A percentile compares a stretch with the other conserved stretches of the same genome.
These are phyloP conservation scores for Columba livia DNA, from an alignment of 2,113 vertebrate species.

Conservation along the genomic window DNA sequence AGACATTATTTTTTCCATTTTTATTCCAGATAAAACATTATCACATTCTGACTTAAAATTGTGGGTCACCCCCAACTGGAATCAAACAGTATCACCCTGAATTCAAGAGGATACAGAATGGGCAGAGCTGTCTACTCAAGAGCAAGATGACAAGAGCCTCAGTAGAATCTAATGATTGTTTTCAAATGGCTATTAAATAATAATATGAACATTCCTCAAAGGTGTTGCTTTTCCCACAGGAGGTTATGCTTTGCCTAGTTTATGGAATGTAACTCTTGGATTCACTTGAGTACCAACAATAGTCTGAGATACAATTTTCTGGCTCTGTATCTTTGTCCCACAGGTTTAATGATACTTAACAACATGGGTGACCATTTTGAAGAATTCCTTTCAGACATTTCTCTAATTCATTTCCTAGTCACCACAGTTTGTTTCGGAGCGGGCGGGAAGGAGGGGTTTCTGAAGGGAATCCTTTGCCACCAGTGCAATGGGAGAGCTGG, in stretches of 20 bases:
- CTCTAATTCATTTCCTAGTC: neutral
- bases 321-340: neutral
- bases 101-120: neutral
- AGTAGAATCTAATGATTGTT: neutral
- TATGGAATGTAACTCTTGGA: neutral
- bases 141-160: neutral
- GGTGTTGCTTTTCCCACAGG: neutral
- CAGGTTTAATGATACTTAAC: neutral
- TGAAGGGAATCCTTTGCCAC: neutral
- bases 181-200: neutral
- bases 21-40: neutral
- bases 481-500: neutral
- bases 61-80: neutral
- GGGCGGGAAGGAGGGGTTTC: neutral
- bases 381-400: neutral
- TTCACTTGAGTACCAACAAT: neutral
- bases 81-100: neutral
- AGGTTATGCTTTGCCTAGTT: neutral
- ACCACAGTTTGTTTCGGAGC: rapidly evolving
- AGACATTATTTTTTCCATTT: neutral
- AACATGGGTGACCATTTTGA: neutral
- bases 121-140: neutral
- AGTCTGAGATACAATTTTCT: neutral
- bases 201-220: neutral
- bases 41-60: neutral